Conservation (phyloP, 2,888 invertebrate species). For the Vanessa cardui region DNA sequence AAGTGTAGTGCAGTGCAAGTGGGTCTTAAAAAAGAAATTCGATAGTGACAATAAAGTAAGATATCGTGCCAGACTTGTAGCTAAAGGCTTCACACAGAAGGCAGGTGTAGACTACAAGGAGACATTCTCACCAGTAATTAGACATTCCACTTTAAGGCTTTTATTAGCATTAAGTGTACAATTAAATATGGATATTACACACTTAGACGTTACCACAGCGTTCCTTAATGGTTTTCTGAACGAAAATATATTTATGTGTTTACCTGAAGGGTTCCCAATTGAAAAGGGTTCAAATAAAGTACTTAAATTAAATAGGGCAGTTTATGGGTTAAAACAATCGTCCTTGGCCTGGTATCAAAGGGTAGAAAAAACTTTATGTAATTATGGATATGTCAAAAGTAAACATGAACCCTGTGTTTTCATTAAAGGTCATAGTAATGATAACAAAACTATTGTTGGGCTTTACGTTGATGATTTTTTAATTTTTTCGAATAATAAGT, state of each 20-base stretch:
- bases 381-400: constrained; percentile 33
- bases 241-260: constrained; percentile 22
- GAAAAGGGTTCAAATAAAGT: too few relatives aligned
- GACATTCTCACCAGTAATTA: too few relatives aligned
- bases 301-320: constrained; percentile 33
- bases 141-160: too few relatives aligned
- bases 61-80: too few relatives aligned
- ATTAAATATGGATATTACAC: too few relatives aligned
- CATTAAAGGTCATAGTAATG: constrained; percentile 33
- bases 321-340: constrained; percentile 40
- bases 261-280: constrained; percentile 2
- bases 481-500: constrained; percentile 22
- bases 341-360: constrained; percentile 27
- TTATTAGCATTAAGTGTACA: too few relatives aligned
- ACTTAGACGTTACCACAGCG: too few relatives aligned
- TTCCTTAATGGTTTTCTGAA: constrained; percentile 30
- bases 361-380: constrained; percentile 28
- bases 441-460: constrained; percentile 26
- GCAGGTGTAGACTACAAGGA: too few relatives aligned
- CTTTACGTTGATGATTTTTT: constrained; percentile 39
- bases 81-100: too few relatives aligned
- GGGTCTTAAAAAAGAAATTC: too few relatives aligned
- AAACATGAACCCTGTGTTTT: constrained; percentile 26
- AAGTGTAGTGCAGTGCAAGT: too few relatives aligned
- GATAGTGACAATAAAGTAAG: too few relatives aligned